Percentiles rank a stretch among this genome's conserved stretches.
Evolutionary conservation across 2,113 vertebrate genomes (phyloP).

Genomic region (Puntigrus tetrazona): DNA sequence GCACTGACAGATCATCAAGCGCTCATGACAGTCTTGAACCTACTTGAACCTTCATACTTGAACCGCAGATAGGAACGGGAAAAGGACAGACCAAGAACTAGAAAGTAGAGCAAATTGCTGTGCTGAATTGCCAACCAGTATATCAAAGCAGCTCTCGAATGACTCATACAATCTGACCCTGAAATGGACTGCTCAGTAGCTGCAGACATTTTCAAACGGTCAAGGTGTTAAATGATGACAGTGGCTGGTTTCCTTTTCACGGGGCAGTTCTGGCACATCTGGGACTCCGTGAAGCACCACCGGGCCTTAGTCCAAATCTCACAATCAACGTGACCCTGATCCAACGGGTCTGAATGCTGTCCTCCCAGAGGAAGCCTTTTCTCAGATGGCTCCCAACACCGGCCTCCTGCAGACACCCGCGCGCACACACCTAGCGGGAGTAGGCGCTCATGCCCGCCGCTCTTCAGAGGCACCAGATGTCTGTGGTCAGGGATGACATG

Average conservation of each 20-base stretch:
- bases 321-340: conserved; percentile 34
- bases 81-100: not conserved
- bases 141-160: conserved; percentile 5
- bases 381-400: not conserved
- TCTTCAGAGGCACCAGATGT: conserved; percentile 19
- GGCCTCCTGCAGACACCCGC: not conserved
- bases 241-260: not conserved
- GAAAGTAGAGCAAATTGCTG: not conserved
- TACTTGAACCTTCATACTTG: conserved; percentile 16
- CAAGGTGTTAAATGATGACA: conserved; percentile 24
- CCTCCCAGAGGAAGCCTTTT: conserved; percentile 5
- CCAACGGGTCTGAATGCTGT: conserved; percentile 20
- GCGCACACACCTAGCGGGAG: not conserved
- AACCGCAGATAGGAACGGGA: not conserved
- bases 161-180: conserved; percentile 7
- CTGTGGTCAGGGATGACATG: conserved; percentile 16
- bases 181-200: not conserved
- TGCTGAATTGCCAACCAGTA: not conserved
- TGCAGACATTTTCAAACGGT: not conserved
- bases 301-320: conserved; percentile 23
- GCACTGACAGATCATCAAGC: not conserved
- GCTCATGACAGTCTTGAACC: conserved; percentile 13
- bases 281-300: not conserved
- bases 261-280: not conserved
- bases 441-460: not conserved